These are phyloP conservation scores for Corythornis leucogaster DNA, from an alignment of 2,797 vertebrate genomes.

Conservation along the genomic window DNA sequence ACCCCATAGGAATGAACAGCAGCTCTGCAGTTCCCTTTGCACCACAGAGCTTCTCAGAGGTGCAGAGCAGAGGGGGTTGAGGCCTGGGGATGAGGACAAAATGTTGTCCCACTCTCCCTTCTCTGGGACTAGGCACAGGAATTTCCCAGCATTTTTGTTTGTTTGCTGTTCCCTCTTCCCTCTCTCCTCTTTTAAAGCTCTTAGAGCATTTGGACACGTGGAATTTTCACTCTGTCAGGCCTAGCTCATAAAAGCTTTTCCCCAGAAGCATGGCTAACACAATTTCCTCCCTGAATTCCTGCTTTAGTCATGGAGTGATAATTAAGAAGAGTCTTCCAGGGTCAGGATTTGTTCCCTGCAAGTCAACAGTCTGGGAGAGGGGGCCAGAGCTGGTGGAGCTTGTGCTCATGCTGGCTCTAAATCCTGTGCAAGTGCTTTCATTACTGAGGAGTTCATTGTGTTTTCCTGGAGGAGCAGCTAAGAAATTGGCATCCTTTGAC, in stretches of 20 bases:
- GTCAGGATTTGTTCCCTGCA: neutral
- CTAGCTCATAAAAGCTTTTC: slow-evolving; percentile 1
- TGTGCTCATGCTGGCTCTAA: neutral
- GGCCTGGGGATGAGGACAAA: neutral
- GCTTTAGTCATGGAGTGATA: neutral
- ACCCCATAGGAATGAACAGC: neutral
- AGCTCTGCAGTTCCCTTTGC: neutral
- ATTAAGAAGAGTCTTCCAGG: slow-evolving; percentile 32
- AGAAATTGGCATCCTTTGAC: slow-evolving; percentile 10
- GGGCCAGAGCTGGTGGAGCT: neutral
- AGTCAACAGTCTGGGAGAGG: slow-evolving; percentile 38
- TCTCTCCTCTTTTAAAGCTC: neutral
- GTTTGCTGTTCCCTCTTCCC: neutral
- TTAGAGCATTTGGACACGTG: neutral
- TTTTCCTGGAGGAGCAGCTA: slow-evolving; percentile 16
- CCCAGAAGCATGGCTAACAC: neutral
- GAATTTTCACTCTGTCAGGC: neutral
- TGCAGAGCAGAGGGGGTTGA: neutral
- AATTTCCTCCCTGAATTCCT: slow-evolving; percentile 55
- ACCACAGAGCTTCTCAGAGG: neutral
- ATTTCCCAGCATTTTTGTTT: accelerated
- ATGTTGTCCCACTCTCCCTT: neutral
- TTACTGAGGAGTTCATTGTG: neutral
- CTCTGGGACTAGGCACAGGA: neutral
- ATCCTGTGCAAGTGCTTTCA: neutral